A percentile compares a stretch with the other conserved stretches of the same genome.
These are phyloP conservation scores for Willowsia nigromaculata DNA, from an alignment of 2,888 invertebrate genomes.

Conservation along the genomic window DNA sequence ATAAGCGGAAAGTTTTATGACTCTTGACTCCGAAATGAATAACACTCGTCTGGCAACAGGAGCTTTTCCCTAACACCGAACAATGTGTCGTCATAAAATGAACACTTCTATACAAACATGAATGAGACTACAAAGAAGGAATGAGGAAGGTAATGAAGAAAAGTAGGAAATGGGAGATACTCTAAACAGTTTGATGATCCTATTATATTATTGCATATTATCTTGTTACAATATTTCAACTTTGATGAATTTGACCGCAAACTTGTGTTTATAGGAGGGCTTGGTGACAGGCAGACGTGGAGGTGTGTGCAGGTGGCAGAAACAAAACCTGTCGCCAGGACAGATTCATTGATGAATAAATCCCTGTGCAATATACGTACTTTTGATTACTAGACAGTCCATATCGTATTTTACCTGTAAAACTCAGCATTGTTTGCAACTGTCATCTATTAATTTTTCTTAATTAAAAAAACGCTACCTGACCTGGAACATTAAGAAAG, in stretches of 20 bases:
- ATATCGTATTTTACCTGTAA: too few relatives aligned
- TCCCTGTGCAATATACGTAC: too few relatives aligned
- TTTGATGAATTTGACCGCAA: not conserved
- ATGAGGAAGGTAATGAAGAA: not conserved
- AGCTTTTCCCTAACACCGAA: not conserved
- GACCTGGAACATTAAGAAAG: too few relatives aligned
- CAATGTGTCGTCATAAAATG: not conserved
- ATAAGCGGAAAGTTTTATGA: conserved; percentile 65
- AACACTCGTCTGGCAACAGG: conserved; percentile 29
- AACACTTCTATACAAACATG: too few relatives aligned
- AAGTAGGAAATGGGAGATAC: not conserved
- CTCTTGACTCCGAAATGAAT: conserved; percentile 44
- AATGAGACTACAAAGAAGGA: not conserved
- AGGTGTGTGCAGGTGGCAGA: conserved; percentile 50
- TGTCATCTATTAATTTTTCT: too few relatives aligned
- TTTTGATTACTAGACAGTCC: too few relatives aligned
- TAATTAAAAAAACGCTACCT: too few relatives aligned
- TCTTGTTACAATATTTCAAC: not conserved
- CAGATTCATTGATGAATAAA: conserved; percentile 13
- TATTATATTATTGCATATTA: not conserved
- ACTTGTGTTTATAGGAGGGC: not conserved
- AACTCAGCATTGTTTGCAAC: too few relatives aligned
- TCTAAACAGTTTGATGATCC: not conserved
- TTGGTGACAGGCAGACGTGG: conserved; percentile 14
- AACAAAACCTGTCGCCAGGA: conserved; percentile 24